These are phyloP conservation scores for Psix sp. DNA, from an alignment of 1,140 invertebrate genomes.

Conservation along the genomic window DNA sequence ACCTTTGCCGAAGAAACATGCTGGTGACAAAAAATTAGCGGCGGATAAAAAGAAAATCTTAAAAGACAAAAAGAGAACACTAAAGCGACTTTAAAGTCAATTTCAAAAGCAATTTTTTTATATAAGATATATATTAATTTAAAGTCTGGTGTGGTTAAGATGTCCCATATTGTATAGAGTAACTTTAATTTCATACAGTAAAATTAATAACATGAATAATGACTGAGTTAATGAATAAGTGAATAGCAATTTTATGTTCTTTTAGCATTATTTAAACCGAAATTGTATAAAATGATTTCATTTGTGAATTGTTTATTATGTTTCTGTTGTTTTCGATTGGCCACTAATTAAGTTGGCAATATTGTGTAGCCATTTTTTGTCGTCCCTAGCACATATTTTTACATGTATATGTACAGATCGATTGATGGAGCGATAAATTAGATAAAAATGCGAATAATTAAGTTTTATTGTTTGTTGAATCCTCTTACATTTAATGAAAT, in stretches of 20 bases:
- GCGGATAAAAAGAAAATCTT: constrained; percentile 87
- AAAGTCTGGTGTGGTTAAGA: constrained; percentile 56
- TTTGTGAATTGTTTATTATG: constrained; percentile 10
- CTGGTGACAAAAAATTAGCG: constrained; percentile 86
- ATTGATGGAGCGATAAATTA: constrained; percentile 56
- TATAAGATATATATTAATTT: constrained; percentile 57
- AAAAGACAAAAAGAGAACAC: constrained; percentile 91
- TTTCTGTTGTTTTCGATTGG: constrained; percentile 29
- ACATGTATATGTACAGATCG: constrained; percentile 60
- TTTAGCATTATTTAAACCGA: constrained; percentile 33
- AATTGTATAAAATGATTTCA: constrained; percentile 13
- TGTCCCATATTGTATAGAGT: constrained; percentile 57
- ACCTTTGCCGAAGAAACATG: constrained; percentile 89
- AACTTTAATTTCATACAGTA: constrained; percentile 57
- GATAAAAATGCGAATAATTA: constrained; percentile 43
- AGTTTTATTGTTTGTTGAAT: constrained; percentile 16
- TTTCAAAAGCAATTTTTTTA: constrained; percentile 30
- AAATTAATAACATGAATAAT: constrained; percentile 56
- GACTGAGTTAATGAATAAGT: constrained; percentile 58
- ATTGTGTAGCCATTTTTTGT: constrained; percentile 42
- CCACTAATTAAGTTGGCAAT: constrained; percentile 51
- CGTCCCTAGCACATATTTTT: constrained; percentile 60
- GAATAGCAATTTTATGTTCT: constrained; percentile 48
- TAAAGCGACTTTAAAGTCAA: constrained; percentile 89
- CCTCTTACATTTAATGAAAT: constrained; percentile 10